Base-by-base conservation (phyloP, 2,797 vertebrate genomes). In the Champsocephalus esox region DNA sequence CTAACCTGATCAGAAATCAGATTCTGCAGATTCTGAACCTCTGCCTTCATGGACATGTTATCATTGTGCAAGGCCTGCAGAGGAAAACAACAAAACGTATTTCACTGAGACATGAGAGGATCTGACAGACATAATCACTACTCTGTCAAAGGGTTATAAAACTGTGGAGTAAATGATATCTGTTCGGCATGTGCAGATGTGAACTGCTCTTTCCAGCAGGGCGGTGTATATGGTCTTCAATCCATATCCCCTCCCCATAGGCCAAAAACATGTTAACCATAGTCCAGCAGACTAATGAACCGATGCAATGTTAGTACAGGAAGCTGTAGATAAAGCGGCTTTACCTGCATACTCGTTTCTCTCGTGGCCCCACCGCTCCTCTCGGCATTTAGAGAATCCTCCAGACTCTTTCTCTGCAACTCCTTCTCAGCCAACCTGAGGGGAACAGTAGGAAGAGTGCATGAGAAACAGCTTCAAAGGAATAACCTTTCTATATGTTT, bases 291-390 rank as follows among this genome's bases (percentile, higher is more conserved):
- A 84, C 70, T 63, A 81, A 81, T 32, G 67, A 80, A 55, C 72
- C 57, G 2, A 19, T 43, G 32, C 17, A 6, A 58, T 73, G 80
- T 84, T 75, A 1, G 50, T 43, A 44, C 51, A 81, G 63, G 57
- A 73, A 68, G 45, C 60, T 63, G 61, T 32, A 65, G 58, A 72
- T 28, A 28, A 66, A 60, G 55, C 66, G 14, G 49, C 63, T 59
- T 43, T 94, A 99, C 98, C 97, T 99, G 98, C 91, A 99, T 97
- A 85, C 97, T 96, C 21, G 96, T 97, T 91, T 98, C 98, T 92
- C 96, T 95, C 92, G 92, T 94, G 70, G 97, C 94, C 60, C 95
- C 95, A 65, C 95, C 96, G 93, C 96, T 96, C 80, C 93, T 95
- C 91, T 98, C 97, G 7, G 91, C 96, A 84, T 97, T 96, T 72